Percentiles rank a stretch among this genome's conserved stretches.
phyloP scores from a whole-genome alignment of 2,113 vertebrate species.

The Anolis sagrei region DNA sequence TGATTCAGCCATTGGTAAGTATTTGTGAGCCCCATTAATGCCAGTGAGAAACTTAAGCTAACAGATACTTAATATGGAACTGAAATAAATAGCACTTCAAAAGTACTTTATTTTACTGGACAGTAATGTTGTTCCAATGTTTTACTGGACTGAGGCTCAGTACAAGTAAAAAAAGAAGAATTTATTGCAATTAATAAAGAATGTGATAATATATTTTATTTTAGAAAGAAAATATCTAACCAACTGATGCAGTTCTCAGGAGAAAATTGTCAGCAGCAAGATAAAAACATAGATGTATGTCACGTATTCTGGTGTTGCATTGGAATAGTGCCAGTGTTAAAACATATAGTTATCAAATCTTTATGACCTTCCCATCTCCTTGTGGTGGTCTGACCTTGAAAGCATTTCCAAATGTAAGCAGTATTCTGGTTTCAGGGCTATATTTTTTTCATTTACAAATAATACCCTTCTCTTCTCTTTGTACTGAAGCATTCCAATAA shows the following conservation, averaged over 20 bases:
- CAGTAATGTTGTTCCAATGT: background rate
- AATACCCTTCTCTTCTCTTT: conserved; percentile 26
- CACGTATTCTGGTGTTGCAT: background rate
- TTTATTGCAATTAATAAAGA: conserved; percentile 37
- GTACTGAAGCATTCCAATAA: conserved; percentile 7
- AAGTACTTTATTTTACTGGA: too few relatives aligned
- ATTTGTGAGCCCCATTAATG: background rate
- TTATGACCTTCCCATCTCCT: background rate
- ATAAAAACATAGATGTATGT: conserved; percentile 19
- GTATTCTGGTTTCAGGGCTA: conserved; percentile 17
- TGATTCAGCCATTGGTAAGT: background rate
- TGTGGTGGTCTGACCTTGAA: conserved; percentile 1
- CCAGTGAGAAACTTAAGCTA: background rate
- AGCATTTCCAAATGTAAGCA: background rate
- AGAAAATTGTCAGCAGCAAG: conserved; percentile 13
- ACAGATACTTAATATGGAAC: background rate
- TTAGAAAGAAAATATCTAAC: conserved; percentile 38
- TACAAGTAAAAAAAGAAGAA: conserved; percentile 14
- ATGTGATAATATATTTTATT: background rate
- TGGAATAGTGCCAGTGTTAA: background rate
- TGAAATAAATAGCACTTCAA: background rate
- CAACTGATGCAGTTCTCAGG: conserved; percentile 37
- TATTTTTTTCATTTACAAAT: background rate
- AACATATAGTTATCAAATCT: background rate
- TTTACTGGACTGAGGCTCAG: too few relatives aligned